Percentiles rank a stretch among this genome's conserved stretches.
Conservation (phyloP, 2,113 vertebrate genomes). For the Pycnonotus jocosus region DNA sequence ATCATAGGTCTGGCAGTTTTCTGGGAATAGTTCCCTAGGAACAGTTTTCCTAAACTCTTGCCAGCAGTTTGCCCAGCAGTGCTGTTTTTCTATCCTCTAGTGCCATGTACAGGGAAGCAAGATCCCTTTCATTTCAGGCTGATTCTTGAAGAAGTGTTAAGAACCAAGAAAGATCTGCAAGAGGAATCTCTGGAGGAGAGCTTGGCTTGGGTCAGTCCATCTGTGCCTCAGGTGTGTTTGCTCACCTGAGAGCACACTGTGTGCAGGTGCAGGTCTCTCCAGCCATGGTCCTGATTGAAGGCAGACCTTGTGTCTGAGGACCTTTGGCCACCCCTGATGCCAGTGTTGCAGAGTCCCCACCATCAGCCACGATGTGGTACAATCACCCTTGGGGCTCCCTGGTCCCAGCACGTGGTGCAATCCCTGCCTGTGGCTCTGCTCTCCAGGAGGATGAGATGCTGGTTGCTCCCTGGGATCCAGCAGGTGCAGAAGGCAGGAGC, state of each 20-base stretch:
- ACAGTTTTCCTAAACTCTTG: neutral
- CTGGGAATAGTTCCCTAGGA: neutral
- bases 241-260: fast-evolving
- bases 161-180: neutral
- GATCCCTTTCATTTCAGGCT: neutral
- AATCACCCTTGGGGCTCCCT: neutral
- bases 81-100: neutral
- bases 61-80: neutral
- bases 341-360: neutral
- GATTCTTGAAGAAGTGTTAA: neutral
- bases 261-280: neutral
- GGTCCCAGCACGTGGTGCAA: fast-evolving
- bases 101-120: neutral
- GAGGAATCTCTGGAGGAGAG: neutral
- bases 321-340: neutral
- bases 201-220: neutral
- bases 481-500: neutral
- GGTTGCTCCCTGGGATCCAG: neutral
- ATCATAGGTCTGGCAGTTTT: neutral
- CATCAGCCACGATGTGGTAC: neutral
- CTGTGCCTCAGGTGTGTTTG: neutral
- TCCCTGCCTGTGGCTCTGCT: neutral
- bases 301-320: neutral
- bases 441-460: neutral
- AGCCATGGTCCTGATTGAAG: neutral